phyloP scores from a whole-genome alignment of 35 echinoderm and acorn worm species.

The Antedon bifida region DNA sequence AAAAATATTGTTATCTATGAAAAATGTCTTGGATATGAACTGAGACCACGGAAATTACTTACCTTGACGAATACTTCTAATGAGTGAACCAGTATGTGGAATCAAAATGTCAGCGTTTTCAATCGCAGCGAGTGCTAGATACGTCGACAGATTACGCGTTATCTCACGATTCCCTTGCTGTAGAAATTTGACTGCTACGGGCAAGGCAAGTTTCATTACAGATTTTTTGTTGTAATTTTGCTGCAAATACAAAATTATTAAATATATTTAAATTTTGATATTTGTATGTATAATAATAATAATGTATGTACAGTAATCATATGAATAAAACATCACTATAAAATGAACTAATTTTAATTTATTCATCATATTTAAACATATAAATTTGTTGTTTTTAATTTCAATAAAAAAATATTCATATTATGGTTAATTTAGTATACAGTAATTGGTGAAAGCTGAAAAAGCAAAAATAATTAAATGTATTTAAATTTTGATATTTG shows the following conservation, averaged over 20 bases:
- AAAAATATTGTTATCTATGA: no score
- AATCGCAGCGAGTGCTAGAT: conserved; percentile 75
- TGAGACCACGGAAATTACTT: no score
- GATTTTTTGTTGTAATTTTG: conserved; percentile 54
- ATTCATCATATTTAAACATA: no score
- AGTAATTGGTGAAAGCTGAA: no score
- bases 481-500: not conserved
- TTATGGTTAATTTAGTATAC: no score
- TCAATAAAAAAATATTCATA: no score
- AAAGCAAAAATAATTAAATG: not conserved
- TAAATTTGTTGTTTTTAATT: no score
- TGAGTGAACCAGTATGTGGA: conserved; percentile 22
- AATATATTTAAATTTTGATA: not conserved
- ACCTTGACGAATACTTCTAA: conserved; percentile 65
- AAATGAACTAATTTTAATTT: no score
- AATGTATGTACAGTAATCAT: no score
- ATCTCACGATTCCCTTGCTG: conserved; percentile 88
- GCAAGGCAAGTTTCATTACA: conserved; percentile 62
- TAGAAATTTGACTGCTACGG: conserved; percentile 61
- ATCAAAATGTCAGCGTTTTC: conserved; percentile 66
- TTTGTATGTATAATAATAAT: not conserved
- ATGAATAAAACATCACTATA: not conserved
- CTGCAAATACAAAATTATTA: conserved; percentile 15
- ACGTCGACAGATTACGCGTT: conserved; percentile 64
- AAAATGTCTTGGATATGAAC: no score